phyloP scores from a whole-genome alignment of 2,113 vertebrate genomes.

The Prietella phreatophila region DNA sequence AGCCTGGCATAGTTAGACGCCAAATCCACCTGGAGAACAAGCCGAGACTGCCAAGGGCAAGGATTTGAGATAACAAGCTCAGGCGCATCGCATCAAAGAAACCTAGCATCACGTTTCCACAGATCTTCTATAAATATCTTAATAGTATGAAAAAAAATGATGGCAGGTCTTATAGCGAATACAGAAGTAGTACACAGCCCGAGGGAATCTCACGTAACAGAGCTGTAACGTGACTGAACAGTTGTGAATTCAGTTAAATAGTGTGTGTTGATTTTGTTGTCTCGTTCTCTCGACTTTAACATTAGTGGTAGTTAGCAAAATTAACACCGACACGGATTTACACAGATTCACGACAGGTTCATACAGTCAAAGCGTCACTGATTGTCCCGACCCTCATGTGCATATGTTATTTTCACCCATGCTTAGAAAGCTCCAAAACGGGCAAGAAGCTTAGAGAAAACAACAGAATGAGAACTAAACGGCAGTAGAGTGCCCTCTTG shows the following conservation, averaged over 20 bases:
- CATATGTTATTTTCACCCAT: neutral
- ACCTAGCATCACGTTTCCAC: constrained; percentile 10
- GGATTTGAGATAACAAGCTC: constrained; percentile 13
- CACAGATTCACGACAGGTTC: no score
- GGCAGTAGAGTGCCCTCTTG: neutral
- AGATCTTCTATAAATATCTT: constrained; percentile 16
- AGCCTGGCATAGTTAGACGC: constrained; percentile 18
- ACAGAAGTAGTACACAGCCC: neutral
- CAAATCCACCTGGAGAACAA: constrained; percentile 27
- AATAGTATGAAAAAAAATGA: neutral
- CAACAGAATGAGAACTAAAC: neutral
- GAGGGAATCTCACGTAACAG: neutral
- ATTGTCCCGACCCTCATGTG: no score
- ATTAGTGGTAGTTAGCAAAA: no score
- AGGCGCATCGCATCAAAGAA: constrained; percentile 8
- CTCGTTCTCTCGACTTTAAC: no score
- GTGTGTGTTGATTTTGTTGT: neutral
- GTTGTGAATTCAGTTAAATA: neutral
- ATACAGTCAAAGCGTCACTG: no score
- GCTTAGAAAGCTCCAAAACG: neutral
- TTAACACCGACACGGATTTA: no score
- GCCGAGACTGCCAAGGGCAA: constrained; percentile 9
- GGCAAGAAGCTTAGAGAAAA: neutral
- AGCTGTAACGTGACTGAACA: neutral
- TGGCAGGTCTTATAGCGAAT: constrained; percentile 5